A percentile compares a stretch with the other conserved stretches of the same genome.
These are phyloP conservation scores for Amphipoea oculea DNA, from an alignment of 2,888 invertebrate genomes.

Conservation along the genomic window DNA sequence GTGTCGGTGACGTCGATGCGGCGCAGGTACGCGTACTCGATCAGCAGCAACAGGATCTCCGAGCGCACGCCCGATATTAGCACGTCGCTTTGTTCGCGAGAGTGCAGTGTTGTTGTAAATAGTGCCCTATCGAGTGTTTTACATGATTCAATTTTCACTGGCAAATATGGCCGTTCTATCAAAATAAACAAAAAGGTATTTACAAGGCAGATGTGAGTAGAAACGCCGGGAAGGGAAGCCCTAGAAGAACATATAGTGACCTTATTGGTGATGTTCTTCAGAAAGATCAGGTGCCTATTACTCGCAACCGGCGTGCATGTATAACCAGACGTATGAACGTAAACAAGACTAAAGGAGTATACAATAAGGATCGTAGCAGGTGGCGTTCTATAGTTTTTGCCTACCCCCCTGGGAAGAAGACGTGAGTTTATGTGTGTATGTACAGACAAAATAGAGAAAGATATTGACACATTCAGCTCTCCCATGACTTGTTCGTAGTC, in stretches of 20 bases:
- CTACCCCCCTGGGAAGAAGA: not conserved
- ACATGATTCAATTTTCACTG: constrained; percentile 15
- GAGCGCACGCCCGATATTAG: constrained; percentile 94
- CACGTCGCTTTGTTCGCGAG: constrained; percentile 92
- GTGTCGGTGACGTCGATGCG: constrained; percentile 93
- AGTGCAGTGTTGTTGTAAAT: constrained; percentile 95
- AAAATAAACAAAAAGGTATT: too few relatives aligned
- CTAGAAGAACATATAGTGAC: too few relatives aligned
- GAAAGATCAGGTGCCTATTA: too few relatives aligned
- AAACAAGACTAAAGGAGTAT: too few relatives aligned
- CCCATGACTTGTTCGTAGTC: not conserved
- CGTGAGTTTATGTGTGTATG: not conserved
- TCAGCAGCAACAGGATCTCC: constrained; percentile 94
- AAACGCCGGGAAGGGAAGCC: too few relatives aligned
- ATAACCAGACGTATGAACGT: too few relatives aligned
- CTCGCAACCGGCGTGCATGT: too few relatives aligned
- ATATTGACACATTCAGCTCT: not conserved
- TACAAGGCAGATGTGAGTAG: too few relatives aligned
- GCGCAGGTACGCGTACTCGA: constrained; percentile 96
- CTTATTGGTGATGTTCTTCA: too few relatives aligned
- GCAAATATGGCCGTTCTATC: not conserved
- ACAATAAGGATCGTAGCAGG: too few relatives aligned
- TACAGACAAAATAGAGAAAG: not conserved
- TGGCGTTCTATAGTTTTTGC: too few relatives aligned
- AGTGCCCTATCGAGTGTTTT: constrained; percentile 91